Evolutionary conservation across 2,113 vertebrate species (phyloP).

Genomic region (Ammospiza nelsoni): DNA sequence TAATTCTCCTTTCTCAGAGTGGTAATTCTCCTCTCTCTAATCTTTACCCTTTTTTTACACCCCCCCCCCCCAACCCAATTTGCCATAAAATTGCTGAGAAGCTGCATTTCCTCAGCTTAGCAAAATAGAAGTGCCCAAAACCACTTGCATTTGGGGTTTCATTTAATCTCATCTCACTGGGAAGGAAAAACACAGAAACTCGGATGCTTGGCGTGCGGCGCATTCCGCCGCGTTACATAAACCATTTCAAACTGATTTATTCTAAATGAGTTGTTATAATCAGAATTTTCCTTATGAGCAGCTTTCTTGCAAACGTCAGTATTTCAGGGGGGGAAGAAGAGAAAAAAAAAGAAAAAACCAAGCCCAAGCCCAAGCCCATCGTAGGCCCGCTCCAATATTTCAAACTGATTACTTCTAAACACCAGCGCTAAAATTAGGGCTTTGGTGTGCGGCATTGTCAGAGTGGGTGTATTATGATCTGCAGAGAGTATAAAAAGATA

Average conservation of each 20-base stretch:
- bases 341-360: too few species aligned
- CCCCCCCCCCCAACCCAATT: background rate
- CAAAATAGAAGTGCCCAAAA: background rate
- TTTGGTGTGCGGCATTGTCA: slow-evolving; percentile 55
- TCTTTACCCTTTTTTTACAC: background rate
- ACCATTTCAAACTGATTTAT: slow-evolving; percentile 68
- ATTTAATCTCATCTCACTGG: slow-evolving; percentile 58
- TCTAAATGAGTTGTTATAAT: slow-evolving; percentile 71
- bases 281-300: slow-evolving; percentile 68
- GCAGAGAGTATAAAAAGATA: slow-evolving; percentile 60
- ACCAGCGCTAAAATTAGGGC: slow-evolving; percentile 70
- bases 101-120: slow-evolving; percentile 46
- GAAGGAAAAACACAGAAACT: slow-evolving; percentile 29
- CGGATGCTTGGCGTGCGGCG: background rate
- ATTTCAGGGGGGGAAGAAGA: background rate
- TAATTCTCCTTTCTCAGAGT: background rate
- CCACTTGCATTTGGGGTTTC: slow-evolving; percentile 51
- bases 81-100: slow-evolving; percentile 52
- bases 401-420: slow-evolving; percentile 74
- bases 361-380: background rate
- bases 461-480: slow-evolving; percentile 62
- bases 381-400: slow-evolving; percentile 57
- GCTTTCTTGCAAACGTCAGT: slow-evolving; percentile 72
- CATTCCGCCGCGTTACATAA: slow-evolving; percentile 28
- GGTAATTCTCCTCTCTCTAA: background rate